A percentile compares a stretch with the other conserved stretches of the same genome.
Evolutionary conservation across 2,888 invertebrate species (phyloP).

Genomic region (Pimpla rufipes): DNA sequence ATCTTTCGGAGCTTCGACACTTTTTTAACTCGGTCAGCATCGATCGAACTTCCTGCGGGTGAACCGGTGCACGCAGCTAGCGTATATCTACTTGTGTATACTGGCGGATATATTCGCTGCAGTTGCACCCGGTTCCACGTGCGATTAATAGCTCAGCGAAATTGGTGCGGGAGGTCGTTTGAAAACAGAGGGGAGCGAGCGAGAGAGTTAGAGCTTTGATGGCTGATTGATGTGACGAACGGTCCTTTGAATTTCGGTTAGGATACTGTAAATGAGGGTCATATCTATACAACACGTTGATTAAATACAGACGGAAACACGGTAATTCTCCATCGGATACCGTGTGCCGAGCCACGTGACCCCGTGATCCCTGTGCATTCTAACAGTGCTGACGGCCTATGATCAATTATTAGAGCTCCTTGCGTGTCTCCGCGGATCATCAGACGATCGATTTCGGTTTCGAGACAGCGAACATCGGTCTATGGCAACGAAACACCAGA

Average conservation of each 20-base stretch:
- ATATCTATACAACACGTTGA: not conserved
- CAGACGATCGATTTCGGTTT: slow-evolving; percentile 15
- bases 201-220: slow-evolving; percentile 11
- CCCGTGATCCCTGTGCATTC: not conserved
- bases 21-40: slow-evolving; percentile 40
- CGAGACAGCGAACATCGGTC: slow-evolving; percentile 17
- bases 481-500: not conserved
- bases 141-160: slow-evolving; percentile 33
- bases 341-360: not conserved
- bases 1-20: slow-evolving; percentile 51
- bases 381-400: not conserved
- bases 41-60: slow-evolving; percentile 30
- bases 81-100: slow-evolving; percentile 13
- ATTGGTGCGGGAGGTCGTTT: slow-evolving; percentile 28
- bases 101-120: slow-evolving; percentile 20
- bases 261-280: not conserved
- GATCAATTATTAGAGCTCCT: slow-evolving; percentile 35
- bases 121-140: slow-evolving; percentile 15
- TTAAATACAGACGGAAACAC: not conserved
- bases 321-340: not conserved
- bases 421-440: slow-evolving; percentile 1
- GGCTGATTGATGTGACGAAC: slow-evolving; percentile 20
- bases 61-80: not conserved
- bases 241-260: slow-evolving; percentile 14
- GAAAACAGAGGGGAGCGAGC: slow-evolving; percentile 12